Conservation (phyloP, 2,113 vertebrate genomes). For the Phylloscopus trochiloides region DNA sequence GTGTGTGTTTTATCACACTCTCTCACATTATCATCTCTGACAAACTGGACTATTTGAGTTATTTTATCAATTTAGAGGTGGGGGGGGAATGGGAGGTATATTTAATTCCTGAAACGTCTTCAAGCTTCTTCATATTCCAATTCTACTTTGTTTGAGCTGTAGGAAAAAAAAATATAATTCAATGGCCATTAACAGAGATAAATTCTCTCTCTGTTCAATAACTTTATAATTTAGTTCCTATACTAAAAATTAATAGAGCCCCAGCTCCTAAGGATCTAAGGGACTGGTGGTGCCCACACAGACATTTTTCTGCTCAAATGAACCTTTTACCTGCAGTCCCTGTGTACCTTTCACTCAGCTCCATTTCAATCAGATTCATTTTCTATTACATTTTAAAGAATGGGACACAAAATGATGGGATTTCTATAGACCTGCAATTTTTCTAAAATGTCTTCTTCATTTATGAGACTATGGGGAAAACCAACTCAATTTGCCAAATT, state of each 20-base stretch:
- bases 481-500: slow-evolving; percentile 62
- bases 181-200: slow-evolving; percentile 48
- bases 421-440: slow-evolving; percentile 43
- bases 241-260: slow-evolving; percentile 62
- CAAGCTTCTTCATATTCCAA: neutral
- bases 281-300: slow-evolving; percentile 26
- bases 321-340: slow-evolving; percentile 43
- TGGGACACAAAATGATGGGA: slow-evolving; percentile 42
- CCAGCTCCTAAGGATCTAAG: slow-evolving; percentile 20
- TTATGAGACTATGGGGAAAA: slow-evolving; percentile 49
- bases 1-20: neutral
- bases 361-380: slow-evolving; percentile 60
- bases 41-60: neutral
- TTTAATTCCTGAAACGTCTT: slow-evolving; percentile 18
- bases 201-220: slow-evolving; percentile 60
- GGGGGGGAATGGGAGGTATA: neutral
- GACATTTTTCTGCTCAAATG: slow-evolving; percentile 40
- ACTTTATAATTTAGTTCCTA: slow-evolving; percentile 64
- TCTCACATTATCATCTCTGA: neutral
- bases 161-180: neutral
- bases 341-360: slow-evolving; percentile 30
- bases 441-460: slow-evolving; percentile 65
- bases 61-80: neutral
- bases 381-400: slow-evolving; percentile 64
- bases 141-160: neutral